These are phyloP conservation scores for Myotis planiceps DNA, from an alignment of 2,797 vertebrate genomes.

Conservation along the genomic window DNA sequence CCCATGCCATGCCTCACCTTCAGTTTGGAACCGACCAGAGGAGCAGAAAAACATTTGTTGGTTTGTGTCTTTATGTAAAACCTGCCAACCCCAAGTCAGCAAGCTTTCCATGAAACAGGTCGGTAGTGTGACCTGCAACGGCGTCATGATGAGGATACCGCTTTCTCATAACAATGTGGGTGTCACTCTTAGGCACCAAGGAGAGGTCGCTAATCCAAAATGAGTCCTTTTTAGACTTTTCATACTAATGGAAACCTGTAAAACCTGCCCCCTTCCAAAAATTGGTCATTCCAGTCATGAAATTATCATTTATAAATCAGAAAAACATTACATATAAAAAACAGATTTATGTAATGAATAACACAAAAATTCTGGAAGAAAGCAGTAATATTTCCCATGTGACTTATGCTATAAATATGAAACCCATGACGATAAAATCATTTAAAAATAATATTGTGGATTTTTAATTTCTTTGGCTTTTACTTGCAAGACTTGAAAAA, in stretches of 20 bases:
- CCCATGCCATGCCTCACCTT: fast-evolving
- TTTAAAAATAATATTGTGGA: constrained; percentile 5
- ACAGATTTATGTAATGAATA: neutral
- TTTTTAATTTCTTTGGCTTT: neutral
- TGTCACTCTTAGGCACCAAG: too few relatives aligned
- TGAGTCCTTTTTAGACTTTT: neutral
- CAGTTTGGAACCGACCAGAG: fast-evolving
- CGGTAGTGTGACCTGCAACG: fast-evolving
- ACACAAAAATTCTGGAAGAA: neutral
- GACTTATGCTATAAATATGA: neutral
- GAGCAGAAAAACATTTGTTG: neutral
- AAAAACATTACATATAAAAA: neutral
- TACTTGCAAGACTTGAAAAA: neutral
- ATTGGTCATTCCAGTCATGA: neutral
- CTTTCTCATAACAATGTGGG: fast-evolving
- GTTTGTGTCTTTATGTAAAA: too few relatives aligned
- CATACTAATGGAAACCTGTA: neutral
- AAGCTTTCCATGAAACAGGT: fast-evolving
- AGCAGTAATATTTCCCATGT: neutral
- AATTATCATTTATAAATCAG: neutral
- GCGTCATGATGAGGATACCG: fast-evolving
- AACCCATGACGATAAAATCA: neutral
- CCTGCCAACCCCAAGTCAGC: fast-evolving
- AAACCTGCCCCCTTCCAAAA: neutral
- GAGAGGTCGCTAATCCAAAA: too few relatives aligned